Percentiles rank a stretch among this genome's conserved stretches.
Conservation (phyloP, 1,140 invertebrate species). For the Manduca sexta region DNA sequence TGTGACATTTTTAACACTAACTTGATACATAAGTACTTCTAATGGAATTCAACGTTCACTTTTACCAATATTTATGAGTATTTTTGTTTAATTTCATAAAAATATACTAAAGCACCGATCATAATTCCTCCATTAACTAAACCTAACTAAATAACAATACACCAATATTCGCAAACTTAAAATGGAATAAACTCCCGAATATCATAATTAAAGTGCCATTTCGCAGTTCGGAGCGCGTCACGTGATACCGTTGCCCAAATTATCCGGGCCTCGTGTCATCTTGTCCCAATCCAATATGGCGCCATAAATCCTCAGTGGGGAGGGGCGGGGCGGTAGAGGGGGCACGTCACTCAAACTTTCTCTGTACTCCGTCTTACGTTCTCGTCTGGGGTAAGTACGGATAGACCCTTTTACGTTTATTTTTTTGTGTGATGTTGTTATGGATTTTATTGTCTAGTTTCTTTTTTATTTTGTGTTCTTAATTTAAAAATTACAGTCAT, state of each 20-base stretch:
- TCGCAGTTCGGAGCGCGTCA: conserved; percentile 57
- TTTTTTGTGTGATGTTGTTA: conserved; percentile 24
- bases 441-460: conserved; percentile 7
- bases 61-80: too few species aligned
- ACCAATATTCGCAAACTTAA: background rate
- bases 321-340: conserved; percentile 45
- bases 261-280: conserved; percentile 72
- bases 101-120: too few species aligned
- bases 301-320: conserved; percentile 67
- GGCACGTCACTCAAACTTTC: conserved; percentile 72
- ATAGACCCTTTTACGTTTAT: conserved; percentile 39
- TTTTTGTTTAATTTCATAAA: too few species aligned
- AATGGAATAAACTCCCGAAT: conserved; percentile 46
- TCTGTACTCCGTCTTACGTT: conserved; percentile 67
- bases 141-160: too few species aligned
- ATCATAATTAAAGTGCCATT: conserved; percentile 72
- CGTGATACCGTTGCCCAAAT: conserved; percentile 71
- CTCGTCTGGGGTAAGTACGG: conserved; percentile 62
- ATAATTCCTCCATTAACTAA: too few species aligned
- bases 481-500: too few species aligned
- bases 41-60: too few species aligned
- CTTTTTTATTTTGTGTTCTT: too few species aligned
- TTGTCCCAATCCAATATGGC: conserved; percentile 73
- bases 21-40: too few species aligned
- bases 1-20: too few species aligned